Conservation (phyloP, 2,797 vertebrate species). For the Acipenser ruthenus region DNA sequence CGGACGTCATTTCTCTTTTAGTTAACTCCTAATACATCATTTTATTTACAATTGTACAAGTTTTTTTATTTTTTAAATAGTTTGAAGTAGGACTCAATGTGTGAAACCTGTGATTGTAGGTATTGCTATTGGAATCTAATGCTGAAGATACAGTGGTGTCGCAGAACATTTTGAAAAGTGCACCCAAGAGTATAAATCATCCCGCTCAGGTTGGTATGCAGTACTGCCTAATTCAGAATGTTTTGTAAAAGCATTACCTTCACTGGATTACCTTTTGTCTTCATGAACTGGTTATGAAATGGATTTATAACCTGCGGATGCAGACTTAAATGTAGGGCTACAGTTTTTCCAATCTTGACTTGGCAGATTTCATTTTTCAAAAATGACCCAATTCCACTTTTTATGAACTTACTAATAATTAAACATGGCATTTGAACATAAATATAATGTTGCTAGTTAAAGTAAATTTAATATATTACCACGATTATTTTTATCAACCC, state of each 20-base stretch:
- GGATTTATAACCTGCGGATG: too few relatives aligned
- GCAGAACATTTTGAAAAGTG: slow-evolving; percentile 30
- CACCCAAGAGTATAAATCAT: slow-evolving; percentile 9
- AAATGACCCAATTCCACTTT: too few relatives aligned
- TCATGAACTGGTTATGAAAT: background rate
- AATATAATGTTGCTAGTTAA: too few relatives aligned
- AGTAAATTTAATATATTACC: too few relatives aligned
- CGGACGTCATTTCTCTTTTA: background rate
- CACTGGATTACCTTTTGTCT: background rate
- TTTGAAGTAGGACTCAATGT: background rate
- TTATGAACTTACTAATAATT: too few relatives aligned
- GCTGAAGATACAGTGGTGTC: slow-evolving; percentile 31
- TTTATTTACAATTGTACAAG: background rate
- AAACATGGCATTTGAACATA: too few relatives aligned
- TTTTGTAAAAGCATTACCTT: slow-evolving; percentile 6
- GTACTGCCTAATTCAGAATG: too few relatives aligned
- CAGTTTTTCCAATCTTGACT: too few relatives aligned
- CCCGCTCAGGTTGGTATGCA: too few relatives aligned
- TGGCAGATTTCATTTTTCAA: too few relatives aligned
- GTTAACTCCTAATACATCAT: background rate
- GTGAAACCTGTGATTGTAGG: slow-evolving; percentile 21
- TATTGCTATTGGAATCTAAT: slow-evolving; percentile 34
- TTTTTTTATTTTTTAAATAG: background rate
- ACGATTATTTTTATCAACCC: too few relatives aligned
- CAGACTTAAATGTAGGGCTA: too few relatives aligned